phyloP scores from a whole-genome alignment of 2,888 invertebrate species.

The Heliconius charithonia region DNA sequence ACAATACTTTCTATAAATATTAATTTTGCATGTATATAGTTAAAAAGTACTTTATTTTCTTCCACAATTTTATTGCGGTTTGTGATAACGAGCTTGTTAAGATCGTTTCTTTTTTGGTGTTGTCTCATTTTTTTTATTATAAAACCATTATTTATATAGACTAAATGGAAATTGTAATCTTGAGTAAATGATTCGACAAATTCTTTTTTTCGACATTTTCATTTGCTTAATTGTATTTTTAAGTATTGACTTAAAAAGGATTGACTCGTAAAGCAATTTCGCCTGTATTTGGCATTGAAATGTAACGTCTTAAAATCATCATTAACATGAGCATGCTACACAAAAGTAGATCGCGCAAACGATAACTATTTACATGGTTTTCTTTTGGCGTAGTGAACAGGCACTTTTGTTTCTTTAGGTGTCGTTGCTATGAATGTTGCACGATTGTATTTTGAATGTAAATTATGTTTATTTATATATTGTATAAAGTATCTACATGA shows the following conservation, averaged over 20 bases:
- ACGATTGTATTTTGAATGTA: neutral
- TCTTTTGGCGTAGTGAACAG: slow-evolving; percentile 49
- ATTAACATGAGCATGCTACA: slow-evolving; percentile 13
- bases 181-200: neutral
- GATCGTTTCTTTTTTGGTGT: neutral
- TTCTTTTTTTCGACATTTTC: neutral
- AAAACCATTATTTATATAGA: neutral
- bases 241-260: no score
- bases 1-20: neutral
- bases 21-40: neutral
- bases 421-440: slow-evolving; percentile 38
- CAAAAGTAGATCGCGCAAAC: slow-evolving; percentile 58
- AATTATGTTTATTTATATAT: no score
- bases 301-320: neutral
- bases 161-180: neutral
- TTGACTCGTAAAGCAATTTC: neutral
- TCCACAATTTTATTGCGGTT: neutral
- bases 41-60: neutral
- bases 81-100: neutral
- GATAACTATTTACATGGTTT: slow-evolving; percentile 55
- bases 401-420: slow-evolving; percentile 47
- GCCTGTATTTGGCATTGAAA: neutral
- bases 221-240: no score
- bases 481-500: no score
- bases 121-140: neutral